These are phyloP conservation scores for Psittacula echo DNA, from an alignment of 2,797 vertebrate species.

Conservation along the genomic window DNA sequence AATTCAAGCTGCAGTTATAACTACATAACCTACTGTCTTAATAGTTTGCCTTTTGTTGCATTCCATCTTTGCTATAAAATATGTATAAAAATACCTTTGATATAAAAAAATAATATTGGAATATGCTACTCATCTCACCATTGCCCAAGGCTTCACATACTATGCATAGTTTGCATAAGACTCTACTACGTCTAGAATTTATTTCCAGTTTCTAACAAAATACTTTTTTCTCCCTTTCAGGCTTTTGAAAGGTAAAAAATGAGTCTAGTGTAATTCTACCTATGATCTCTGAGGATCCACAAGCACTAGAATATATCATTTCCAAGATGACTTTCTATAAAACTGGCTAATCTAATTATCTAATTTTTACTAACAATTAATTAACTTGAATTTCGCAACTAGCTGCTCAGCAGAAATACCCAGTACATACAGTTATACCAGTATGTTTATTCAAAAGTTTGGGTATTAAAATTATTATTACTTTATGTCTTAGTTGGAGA, in stretches of 20 bases:
- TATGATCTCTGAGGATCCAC: background rate
- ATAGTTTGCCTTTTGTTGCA: background rate
- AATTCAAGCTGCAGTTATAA: background rate
- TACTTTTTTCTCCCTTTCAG: background rate
- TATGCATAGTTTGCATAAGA: background rate
- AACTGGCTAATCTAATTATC: background rate
- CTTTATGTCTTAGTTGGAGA: background rate
- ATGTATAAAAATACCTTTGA: background rate
- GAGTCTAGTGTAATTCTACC: background rate
- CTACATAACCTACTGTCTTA: background rate
- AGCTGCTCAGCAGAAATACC: background rate
- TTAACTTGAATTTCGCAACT: background rate
- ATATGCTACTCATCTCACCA: background rate
- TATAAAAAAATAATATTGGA: background rate
- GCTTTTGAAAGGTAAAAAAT: background rate
- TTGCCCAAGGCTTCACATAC: background rate
- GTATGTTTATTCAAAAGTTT: background rate
- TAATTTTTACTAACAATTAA: background rate
- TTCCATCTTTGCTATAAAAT: background rate
- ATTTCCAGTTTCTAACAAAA: background rate
- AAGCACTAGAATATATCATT: background rate
- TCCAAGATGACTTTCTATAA: background rate
- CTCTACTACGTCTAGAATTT: background rate
- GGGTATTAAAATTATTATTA: background rate
- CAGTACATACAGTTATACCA: background rate